Base-by-base conservation (phyloP, 2,113 vertebrate genomes). In the Scalopus aquaticus region DNA sequence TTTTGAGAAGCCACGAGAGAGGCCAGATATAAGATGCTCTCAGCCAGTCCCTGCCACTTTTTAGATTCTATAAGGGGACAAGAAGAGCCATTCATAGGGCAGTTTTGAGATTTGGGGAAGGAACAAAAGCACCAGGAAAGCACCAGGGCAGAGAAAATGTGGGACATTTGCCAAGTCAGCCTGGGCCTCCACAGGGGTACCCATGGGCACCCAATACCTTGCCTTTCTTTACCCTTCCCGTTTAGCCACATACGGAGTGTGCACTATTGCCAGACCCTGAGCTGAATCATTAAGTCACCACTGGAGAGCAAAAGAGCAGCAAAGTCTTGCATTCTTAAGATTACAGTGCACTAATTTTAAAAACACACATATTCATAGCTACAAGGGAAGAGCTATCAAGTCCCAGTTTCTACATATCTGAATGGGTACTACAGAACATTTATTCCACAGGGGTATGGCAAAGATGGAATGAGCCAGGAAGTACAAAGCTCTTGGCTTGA, bases 1-100 rank as follows among this genome's bases (percentile, higher is more conserved):
- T 82, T 88, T 42, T 74, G n/a, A 84, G 49, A 92, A 86, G 78
- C 19, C 42, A 58, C 60, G 37, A 77, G 58, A 85, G 73, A 84
- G 44, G 58, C 17, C 39, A 56, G 49, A 79, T 19, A 76, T 37
- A 0, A 0, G 22, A 60, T 15, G 35, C 42, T 81, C 28, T 82
- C 39, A 60, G 30, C 3, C 15, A 49, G 2, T 32, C 49, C 28
- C 44, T 9, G 30, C 15, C 32, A 60, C 78, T 74, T 17, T 84
- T 19, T 67, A 77, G 60, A 26, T 39, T 64, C n/a, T 80, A 6
- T 42, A 8, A 3, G 16, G 56, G 42, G 64, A 79, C 4, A 78
- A 64, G 56, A 82, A 88, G 69, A 54, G 44, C 44, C 17, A 90
- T 51, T 87, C 65, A 46, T 15, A 22, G 46, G 60, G 19, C 12